phyloP scores from a whole-genome alignment of 2,888 invertebrate species.

The Osedax frankpressi region DNA sequence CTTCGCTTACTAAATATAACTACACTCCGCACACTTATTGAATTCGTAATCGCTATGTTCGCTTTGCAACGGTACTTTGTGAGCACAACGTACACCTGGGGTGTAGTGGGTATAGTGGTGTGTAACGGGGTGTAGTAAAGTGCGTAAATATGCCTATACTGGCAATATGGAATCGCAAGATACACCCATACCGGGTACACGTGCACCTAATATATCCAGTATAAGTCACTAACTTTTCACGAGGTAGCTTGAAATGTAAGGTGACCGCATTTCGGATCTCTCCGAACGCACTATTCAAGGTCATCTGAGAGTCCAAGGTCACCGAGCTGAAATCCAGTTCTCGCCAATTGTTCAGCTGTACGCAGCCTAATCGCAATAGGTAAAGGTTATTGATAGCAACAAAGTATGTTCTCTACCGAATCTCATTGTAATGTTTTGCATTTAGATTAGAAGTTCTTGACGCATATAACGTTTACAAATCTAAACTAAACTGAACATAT shows the following conservation, averaged over 20 bases:
- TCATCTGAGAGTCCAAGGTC: background rate
- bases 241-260: background rate
- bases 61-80: too few relatives aligned
- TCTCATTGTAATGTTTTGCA: too few relatives aligned
- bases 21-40: too few relatives aligned
- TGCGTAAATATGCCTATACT: background rate
- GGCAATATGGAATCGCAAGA: background rate
- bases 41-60: too few relatives aligned
- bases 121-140: background rate
- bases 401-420: too few relatives aligned
- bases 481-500: too few relatives aligned
- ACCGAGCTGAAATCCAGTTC: background rate
- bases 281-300: background rate
- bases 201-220: background rate
- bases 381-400: background rate
- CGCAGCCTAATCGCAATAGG: background rate
- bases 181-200: too few relatives aligned
- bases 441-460: background rate
- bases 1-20: too few relatives aligned
- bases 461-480: too few relatives aligned
- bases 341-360: background rate
- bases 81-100: too few relatives aligned
- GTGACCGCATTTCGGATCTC: background rate
- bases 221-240: background rate
- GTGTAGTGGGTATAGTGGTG: too few relatives aligned